A percentile compares a stretch with the other conserved stretches of the same genome.
Evolutionary conservation across 2,797 vertebrate species (phyloP).

Genomic region (Jordanella pulchra): DNA sequence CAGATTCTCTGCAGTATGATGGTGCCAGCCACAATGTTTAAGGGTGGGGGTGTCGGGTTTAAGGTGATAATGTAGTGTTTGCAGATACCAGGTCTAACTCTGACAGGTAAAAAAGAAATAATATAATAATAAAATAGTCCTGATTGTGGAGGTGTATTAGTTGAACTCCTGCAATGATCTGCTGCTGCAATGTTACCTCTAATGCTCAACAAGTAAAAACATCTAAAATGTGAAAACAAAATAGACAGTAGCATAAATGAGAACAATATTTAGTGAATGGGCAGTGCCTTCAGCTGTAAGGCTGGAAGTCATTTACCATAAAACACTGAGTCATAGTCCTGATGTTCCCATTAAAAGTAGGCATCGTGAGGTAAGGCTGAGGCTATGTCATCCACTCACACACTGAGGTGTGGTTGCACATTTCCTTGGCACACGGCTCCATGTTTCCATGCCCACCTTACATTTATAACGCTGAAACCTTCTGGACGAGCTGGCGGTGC

Average conservation of each 20-base stretch:
- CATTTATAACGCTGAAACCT: conserved; percentile 32
- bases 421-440: conserved; percentile 31
- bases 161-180: not conserved
- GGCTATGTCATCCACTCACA: conserved; percentile 34
- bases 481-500: conserved; percentile 21
- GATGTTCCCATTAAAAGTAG: conserved; percentile 37
- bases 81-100: not conserved
- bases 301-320: conserved; percentile 37
- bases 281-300: conserved; percentile 1
- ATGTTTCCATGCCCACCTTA: conserved; percentile 54
- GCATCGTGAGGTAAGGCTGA: conserved; percentile 47
- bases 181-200: not conserved
- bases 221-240: not conserved
- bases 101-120: not conserved
- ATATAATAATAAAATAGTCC: not conserved
- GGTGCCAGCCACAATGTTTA: not conserved
- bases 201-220: not conserved
- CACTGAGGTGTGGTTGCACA: conserved; percentile 32
- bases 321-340: conserved; percentile 44
- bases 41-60: not conserved
- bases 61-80: not conserved
- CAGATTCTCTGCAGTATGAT: not conserved
- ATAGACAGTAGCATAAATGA: not conserved
- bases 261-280: not conserved
- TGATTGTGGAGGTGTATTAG: not conserved